Evolutionary conservation across 2,888 invertebrate genomes (phyloP).

Genomic region (Sycophila texana): DNA sequence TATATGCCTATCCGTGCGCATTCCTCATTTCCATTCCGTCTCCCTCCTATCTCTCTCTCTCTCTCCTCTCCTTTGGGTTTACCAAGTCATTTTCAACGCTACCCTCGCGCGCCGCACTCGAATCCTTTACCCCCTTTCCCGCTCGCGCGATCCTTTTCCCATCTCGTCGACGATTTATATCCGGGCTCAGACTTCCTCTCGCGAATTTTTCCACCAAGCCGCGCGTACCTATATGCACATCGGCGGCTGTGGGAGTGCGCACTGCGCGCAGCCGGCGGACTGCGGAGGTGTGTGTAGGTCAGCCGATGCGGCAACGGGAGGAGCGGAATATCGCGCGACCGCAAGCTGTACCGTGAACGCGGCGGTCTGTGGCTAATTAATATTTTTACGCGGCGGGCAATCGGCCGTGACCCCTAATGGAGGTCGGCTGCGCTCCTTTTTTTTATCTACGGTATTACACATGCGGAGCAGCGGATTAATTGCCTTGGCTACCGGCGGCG

Average conservation of each 20-base stretch:
- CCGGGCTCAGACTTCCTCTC: conserved; percentile 20
- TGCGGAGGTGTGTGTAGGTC: not conserved
- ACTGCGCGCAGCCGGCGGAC: too few relatives aligned
- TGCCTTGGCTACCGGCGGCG: conserved; percentile 2
- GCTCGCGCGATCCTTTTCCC: not conserved
- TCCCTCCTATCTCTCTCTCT: too few relatives aligned
- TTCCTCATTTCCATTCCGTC: conserved; percentile 41
- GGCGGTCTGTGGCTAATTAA: conserved; percentile 62
- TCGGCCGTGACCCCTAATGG: conserved; percentile 46
- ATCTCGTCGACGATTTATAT: not conserved
- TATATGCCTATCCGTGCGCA: conserved; percentile 28
- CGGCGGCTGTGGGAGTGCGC: not conserved
- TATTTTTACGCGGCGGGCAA: conserved; percentile 61
- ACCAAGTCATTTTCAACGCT: conserved; percentile 19
- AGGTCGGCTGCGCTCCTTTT: not conserved
- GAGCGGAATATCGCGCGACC: conserved; percentile 42
- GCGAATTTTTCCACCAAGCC: not conserved
- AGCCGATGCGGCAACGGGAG: conserved; percentile 30
- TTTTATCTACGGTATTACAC: conserved; percentile 19
- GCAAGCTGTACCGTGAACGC: conserved; percentile 56
- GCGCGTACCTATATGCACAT: not conserved
- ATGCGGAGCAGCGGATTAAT: conserved; percentile 30
- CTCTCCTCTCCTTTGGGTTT: conserved; percentile 13
- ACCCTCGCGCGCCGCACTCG: not conserved
- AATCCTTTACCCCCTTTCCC: conserved; percentile 19